These are phyloP conservation scores for Nestor notabilis DNA, from an alignment of 2,113 vertebrate species.

Conservation along the genomic window DNA sequence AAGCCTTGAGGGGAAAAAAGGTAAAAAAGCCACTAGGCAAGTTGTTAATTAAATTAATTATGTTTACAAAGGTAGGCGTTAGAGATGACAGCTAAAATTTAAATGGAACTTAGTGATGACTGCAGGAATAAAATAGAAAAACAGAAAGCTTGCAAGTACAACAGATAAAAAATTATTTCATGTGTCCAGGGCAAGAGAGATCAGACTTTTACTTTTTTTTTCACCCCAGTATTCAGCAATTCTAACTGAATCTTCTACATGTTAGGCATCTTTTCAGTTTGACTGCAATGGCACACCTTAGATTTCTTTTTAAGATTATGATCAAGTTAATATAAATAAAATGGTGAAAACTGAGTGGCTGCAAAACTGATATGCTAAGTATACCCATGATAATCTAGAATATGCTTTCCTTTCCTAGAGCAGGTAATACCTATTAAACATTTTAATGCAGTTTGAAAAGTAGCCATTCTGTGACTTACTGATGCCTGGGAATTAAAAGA, in stretches of 20 bases:
- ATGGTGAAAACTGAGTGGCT: not conserved
- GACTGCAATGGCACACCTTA: not conserved
- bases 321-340: not conserved
- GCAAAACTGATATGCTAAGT: not conserved
- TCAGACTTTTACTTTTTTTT: not conserved
- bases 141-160: not conserved
- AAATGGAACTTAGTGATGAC: not conserved
- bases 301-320: not conserved
- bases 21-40: not conserved
- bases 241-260: not conserved
- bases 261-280: not conserved
- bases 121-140: not conserved
- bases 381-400: not conserved
- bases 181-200: not conserved
- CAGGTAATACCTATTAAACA: not conserved
- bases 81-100: not conserved
- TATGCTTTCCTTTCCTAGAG: not conserved
- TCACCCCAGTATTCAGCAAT: not conserved
- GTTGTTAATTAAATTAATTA: conserved; percentile 25
- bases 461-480: not conserved
- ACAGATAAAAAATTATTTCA: not conserved
- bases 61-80: conserved; percentile 24
- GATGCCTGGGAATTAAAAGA: not conserved
- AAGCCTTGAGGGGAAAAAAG: not conserved
- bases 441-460: not conserved